These are phyloP conservation scores for Oligia fasciuncula DNA, from an alignment of 2,888 invertebrate species.

Conservation along the genomic window DNA sequence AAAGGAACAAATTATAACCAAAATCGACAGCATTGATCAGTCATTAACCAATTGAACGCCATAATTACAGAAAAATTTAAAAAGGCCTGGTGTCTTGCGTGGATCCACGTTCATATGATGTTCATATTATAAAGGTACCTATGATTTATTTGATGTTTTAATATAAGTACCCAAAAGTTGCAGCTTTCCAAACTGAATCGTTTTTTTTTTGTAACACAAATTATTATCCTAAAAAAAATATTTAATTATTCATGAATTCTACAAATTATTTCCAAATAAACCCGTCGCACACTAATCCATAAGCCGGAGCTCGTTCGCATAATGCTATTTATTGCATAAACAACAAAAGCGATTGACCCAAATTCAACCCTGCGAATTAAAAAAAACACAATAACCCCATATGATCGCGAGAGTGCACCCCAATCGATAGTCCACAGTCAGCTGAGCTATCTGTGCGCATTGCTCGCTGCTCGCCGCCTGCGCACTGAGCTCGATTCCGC, in stretches of 20 bases:
- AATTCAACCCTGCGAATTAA: conserved; percentile 64
- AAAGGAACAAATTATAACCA: background rate
- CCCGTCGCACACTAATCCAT: conserved; percentile 27
- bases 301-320: conserved; percentile 29
- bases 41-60: too few species aligned
- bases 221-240: background rate
- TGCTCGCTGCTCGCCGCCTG: conserved; percentile 75
- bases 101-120: too few species aligned
- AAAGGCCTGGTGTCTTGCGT: too few species aligned
- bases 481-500: conserved; percentile 74
- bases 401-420: conserved; percentile 60
- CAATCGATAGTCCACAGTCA: conserved; percentile 69
- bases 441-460: conserved; percentile 71
- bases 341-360: conserved; percentile 69
- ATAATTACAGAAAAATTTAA: too few species aligned
- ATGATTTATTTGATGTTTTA: background rate
- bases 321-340: conserved; percentile 61
- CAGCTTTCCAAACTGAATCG: background rate
- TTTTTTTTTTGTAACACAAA: background rate
- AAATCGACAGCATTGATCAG: background rate
- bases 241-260: background rate
- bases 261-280: conserved; percentile 19
- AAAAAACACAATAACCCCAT: conserved; percentile 58
- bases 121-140: background rate
- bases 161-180: too few species aligned